Evolutionary conservation across 2,797 vertebrate species (phyloP), one percentile per base, ranked within the genome.

Genomic region (Coranthus polyacanthus): DNA sequence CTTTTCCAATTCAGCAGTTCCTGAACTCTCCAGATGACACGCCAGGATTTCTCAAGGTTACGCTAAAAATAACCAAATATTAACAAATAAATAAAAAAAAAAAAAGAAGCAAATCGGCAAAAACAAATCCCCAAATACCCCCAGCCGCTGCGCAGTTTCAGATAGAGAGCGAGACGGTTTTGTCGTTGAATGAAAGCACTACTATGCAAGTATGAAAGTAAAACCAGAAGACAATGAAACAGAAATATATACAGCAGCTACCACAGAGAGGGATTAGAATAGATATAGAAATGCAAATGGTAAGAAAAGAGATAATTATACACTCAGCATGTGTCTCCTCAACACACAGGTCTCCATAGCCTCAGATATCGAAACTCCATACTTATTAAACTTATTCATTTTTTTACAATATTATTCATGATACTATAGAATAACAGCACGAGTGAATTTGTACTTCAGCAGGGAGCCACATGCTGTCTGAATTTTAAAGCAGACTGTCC

Each of bases 1-100:
- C 52, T 84, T 87, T 81, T 89, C 76, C 70, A 70, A 81, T 58
- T 83, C 78, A 89, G 75, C 78, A 84, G 68, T 84, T 89, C 76
- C 26, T 42, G n/a, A 84, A 72, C 53, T 64, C 75, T 79, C 72
- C 42, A 50, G 64, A 73, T 83, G 68, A 83, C 72, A 69, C 9
- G 2, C 49, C 49, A 38, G n/a, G n/a, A n/a, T n/a, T n/a, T n/a
- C n/a, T n/a, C 13, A 71, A n/a, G n/a, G n/a, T n/a, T n/a, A n/a
- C n/a, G 47, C 75, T 43, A 57, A 68, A 17, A 82, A 64, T 43
- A 75, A 52, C 76, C 43, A 58, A 70, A 79, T 69, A 77, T 66
- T 22, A 63, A 63, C 16, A 52, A 55, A 53, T 29, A 39, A 46
- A 57, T 72, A 37, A 34, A 16, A 47, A 17, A 37, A 29, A 42